Percentiles rank a stretch among this genome's conserved stretches.
phyloP scores from a whole-genome alignment of 2,113 vertebrate genomes.

The Cyprinodon tularosa region DNA sequence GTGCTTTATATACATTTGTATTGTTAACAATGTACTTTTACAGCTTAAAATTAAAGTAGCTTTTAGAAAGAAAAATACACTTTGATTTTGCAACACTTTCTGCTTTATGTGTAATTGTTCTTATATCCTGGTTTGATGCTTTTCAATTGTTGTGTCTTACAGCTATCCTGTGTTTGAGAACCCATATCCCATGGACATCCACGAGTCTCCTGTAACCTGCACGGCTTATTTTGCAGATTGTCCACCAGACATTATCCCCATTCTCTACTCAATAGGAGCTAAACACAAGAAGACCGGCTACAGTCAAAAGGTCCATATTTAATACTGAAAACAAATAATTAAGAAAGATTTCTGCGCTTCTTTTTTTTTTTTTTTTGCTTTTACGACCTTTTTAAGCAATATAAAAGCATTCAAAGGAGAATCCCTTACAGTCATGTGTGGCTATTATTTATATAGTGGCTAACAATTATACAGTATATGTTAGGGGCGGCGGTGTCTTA shows the following conservation, averaged over 20 bases:
- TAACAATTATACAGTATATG: too few species aligned
- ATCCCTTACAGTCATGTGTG: background rate
- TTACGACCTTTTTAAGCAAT: background rate
- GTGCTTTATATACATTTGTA: background rate
- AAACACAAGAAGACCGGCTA: conserved; percentile 98
- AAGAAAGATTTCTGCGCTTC: background rate
- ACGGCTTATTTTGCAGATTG: conserved; percentile 97
- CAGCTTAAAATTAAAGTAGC: background rate
- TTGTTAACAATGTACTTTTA: background rate
- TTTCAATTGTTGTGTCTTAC: conserved; percentile 14
- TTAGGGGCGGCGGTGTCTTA: too few species aligned
- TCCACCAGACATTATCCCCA: conserved; percentile 94
- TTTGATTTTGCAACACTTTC: background rate
- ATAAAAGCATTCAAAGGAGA: too few species aligned
- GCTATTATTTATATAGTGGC: background rate
- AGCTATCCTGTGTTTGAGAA: conserved; percentile 99
- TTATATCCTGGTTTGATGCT: too few species aligned
- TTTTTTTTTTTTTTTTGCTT: background rate
- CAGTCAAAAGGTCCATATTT: conserved; percentile 90
- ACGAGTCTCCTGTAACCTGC: conserved; percentile 97
- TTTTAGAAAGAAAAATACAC: too few species aligned
- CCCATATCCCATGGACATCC: conserved; percentile 97
- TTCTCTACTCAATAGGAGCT: conserved; percentile 95
- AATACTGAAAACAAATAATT: rapidly evolving
- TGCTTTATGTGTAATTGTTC: background rate